Evolutionary conservation across 2,113 vertebrate species (phyloP), one percentile per base, ranked within the genome.

Genomic region (Aldabrachelys gigantea): DNA sequence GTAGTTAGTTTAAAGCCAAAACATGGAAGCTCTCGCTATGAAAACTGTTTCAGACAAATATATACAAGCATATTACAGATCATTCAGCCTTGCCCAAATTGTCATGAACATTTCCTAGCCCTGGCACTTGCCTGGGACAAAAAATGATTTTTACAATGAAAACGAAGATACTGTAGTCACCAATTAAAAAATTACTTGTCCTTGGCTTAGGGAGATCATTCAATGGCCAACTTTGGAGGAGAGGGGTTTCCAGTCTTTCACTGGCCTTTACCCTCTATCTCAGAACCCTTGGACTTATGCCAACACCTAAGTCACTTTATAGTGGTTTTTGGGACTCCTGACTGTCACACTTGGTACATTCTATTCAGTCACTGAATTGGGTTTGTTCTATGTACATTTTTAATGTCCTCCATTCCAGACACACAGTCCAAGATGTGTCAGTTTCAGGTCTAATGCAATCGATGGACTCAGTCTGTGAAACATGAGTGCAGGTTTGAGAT

Each of bases 401-500:
- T 80, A 84, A 94, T 92, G 94, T 92, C 50, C 59, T 1, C 79
- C 56, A 35, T 83, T 69, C 94, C 94, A 84, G 82, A 59, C 84
- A 35, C 19, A 65, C 95, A 94, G 89, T 82, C 86, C 85, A 57
- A 92, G 92, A 92, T 87, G 90, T 72, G 69, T 85, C 92, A 5
- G 0, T 93, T 38, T 82, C 90, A 24, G 44, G 57, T 95, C 89
- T 90, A 85, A 49, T 54, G 75, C 94, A 69, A 94, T 96, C 92
- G 91, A 92, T 94, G 89, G 89, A 92, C 84, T 88, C 92, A 93
- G 92, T 91, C 89, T 93, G 93, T 88, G 76, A 90, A 89, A 86
- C 83, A 22, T 52, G 62, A 24, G 49, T 25, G 82, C 0, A 0
- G 79, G 85, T 89, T 93, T 90, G 44, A 95, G 87, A 9, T 75